Evolutionary conservation across 2,888 invertebrate genomes (phyloP), one percentile per base, ranked within the genome.

Genomic region (Machimus rusticus): DNA sequence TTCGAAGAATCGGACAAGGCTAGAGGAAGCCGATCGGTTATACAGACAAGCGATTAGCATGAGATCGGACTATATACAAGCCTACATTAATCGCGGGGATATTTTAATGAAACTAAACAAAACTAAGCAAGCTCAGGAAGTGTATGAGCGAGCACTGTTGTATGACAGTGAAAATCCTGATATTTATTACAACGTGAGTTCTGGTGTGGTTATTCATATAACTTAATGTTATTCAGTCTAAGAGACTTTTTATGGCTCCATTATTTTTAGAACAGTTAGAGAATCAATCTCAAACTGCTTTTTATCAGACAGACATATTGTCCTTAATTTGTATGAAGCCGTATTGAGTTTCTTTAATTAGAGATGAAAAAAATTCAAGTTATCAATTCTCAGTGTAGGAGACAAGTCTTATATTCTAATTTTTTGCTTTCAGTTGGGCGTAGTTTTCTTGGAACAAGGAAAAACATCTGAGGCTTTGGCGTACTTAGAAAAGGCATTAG

Each of bases 71-170:
- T 98, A 98, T 92, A 92, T 86, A 23, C 86, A 86, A 92, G 99
- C 99, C 9, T 99, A 99, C 92, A 99, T 99, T 90, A 99, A 99
- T 93, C 95, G 99, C 87, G 99, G 99, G 0, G 99, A 99, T 93
- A 97, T 99, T 91, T 94, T 99, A 89, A 97, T 99, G 92, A 98
- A 98, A 93, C 93, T 99, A 90, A 98, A 98, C 93, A 96, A 98
- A 90, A 98, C 98, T 0, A 96, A 96, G 90, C 98, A 99, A 92
- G 99, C 99, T 0, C 97, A 98, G 92, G 97, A 98, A 91, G 98
- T 98, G 55, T 99, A 99, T 92, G 98, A 98, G 92, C 95, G 97
- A 90, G 99, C 99, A 2, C 93, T 99, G 84, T 94, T 97, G 89
- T 98, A 98, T 93, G 99, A 99, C 92, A 97, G 96, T 92, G 97